Percentiles rank a stretch among this genome's conserved stretches.
Evolutionary conservation across 2,797 vertebrate genomes (phyloP).

Genomic region (Notolabrus celidotus): DNA sequence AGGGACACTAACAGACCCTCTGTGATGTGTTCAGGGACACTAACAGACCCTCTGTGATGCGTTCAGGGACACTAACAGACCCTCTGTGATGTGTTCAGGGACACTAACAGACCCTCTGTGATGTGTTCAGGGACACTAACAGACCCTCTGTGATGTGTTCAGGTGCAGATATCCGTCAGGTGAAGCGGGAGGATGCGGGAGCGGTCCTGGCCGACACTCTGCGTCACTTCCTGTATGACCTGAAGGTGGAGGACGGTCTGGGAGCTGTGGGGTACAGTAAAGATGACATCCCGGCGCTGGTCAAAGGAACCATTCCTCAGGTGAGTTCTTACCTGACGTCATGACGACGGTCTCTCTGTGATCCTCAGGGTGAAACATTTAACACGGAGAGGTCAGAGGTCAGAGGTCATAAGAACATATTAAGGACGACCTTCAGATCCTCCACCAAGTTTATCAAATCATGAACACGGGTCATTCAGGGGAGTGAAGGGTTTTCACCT

Average conservation of each 20-base stretch:
- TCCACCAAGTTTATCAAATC: too few species aligned
- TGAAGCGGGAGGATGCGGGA: conserved; percentile 88
- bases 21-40: background rate
- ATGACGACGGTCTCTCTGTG: too few species aligned
- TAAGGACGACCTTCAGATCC: too few species aligned
- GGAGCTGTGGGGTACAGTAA: conserved; percentile 90
- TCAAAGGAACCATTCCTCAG: conserved; percentile 86
- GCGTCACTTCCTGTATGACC: conserved; percentile 89
- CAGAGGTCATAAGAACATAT: too few species aligned
- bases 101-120: background rate
- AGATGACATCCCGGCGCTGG: conserved; percentile 91
- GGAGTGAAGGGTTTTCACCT: too few species aligned
- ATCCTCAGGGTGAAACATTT: too few species aligned
- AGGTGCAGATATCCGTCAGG: conserved; percentile 85
- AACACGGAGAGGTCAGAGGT: too few species aligned
- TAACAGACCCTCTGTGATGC: background rate
- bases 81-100: background rate
- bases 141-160: conserved; percentile 15
- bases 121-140: conserved; percentile 77
- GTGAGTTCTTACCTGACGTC: conserved; percentile 20
- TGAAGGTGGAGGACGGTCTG: conserved; percentile 94
- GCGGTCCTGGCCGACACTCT: conserved; percentile 89
- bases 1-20: too few species aligned
- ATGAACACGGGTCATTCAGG: too few species aligned
- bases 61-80: background rate